phyloP scores from a whole-genome alignment of 2,797 vertebrate species.

The Avahi laniger region DNA sequence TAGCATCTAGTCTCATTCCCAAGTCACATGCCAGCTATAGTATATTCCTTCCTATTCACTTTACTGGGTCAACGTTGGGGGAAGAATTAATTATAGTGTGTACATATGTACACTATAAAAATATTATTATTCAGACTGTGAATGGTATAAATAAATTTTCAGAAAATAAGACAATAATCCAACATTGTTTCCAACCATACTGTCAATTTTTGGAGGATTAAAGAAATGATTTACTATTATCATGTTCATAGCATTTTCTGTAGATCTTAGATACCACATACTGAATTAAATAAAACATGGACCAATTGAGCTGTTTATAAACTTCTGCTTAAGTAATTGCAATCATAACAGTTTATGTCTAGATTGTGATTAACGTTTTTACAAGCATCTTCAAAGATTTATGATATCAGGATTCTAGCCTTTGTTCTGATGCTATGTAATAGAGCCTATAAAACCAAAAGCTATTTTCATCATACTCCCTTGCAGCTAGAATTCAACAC shows the following conservation, averaged over 20 bases:
- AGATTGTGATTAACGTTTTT: neutral
- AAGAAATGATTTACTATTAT: neutral
- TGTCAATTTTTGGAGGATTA: neutral
- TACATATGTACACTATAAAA: neutral
- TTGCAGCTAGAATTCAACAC: neutral
- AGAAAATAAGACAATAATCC: neutral
- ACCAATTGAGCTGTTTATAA: neutral
- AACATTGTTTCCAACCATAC: neutral
- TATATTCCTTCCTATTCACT: neutral
- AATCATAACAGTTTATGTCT: neutral
- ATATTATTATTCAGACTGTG: neutral
- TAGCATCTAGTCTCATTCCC: neutral
- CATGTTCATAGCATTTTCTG: neutral
- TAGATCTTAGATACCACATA: neutral
- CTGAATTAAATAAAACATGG: neutral
- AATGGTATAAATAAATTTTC: neutral
- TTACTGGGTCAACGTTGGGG: neutral
- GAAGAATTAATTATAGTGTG: neutral
- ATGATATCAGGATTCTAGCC: neutral
- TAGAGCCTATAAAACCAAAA: neutral
- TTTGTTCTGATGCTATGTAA: neutral
- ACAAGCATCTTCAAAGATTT: neutral
- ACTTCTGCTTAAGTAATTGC: neutral
- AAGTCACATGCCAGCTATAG: neutral
- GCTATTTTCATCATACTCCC: neutral